Evolutionary conservation across 2,888 invertebrate genomes (phyloP).

Genomic region (Drosophila greeni): DNA sequence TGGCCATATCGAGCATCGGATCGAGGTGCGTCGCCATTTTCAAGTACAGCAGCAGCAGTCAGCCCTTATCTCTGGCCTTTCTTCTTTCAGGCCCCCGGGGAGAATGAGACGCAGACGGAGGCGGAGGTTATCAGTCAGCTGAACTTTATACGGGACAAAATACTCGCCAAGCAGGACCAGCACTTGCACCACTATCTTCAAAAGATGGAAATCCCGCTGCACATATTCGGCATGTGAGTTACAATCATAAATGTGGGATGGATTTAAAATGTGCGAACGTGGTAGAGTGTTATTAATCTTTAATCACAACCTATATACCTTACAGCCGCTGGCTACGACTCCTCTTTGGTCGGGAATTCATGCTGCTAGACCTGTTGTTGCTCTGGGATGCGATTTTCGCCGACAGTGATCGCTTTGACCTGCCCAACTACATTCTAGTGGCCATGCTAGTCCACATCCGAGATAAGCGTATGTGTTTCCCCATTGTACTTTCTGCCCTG

Average conservation of each 20-base stretch:
- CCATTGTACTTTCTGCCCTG: background rate
- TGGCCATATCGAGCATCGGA: constrained; percentile 32
- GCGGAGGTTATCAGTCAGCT: constrained; percentile 83
- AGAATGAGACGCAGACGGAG: constrained; percentile 69
- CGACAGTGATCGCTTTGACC: constrained; percentile 81
- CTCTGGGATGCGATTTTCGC: constrained; percentile 92
- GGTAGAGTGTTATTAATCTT: background rate
- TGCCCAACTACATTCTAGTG: constrained; percentile 85
- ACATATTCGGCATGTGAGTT: constrained; percentile 90
- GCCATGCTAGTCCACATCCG: constrained; percentile 88
- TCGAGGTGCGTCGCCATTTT: constrained; percentile 43
- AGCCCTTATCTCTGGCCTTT: constrained; percentile 8
- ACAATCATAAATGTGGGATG: background rate
- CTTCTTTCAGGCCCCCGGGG: constrained; percentile 42
- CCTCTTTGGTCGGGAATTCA: constrained; percentile 90
- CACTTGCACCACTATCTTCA: constrained; percentile 84
- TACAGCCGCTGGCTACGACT: constrained; percentile 89
- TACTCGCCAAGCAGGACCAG: constrained; percentile 83
- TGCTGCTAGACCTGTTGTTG: constrained; percentile 86
- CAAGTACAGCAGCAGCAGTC: background rate
- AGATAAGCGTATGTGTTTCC: constrained; percentile 81
- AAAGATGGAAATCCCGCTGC: constrained; percentile 87
- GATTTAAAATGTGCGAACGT: background rate
- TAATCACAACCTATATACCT: background rate
- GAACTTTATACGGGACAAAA: constrained; percentile 82